Conservation (phyloP, 2,113 vertebrate species). For the Rhynchomys soricoides region DNA sequence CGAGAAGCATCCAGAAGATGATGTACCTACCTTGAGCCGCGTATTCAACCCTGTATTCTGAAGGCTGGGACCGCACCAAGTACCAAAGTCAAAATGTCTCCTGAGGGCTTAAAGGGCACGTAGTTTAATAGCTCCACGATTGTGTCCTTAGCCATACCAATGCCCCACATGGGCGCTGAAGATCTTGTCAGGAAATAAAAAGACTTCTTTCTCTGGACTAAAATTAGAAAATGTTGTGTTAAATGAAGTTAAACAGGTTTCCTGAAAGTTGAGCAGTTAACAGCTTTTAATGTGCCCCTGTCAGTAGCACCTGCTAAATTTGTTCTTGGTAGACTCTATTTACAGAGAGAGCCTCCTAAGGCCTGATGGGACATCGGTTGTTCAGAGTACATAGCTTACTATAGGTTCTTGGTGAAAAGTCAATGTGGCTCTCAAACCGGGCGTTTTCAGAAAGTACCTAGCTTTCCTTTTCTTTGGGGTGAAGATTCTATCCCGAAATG, state of each 20-base stretch:
- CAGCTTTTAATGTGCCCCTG: background rate
- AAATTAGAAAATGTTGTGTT: constrained; percentile 17
- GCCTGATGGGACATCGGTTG: background rate
- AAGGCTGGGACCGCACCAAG: background rate
- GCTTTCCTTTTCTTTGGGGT: background rate
- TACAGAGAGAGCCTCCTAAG: background rate
- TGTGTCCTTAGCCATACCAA: background rate
- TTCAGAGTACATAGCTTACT: background rate
- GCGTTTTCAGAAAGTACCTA: background rate
- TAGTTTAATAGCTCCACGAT: background rate
- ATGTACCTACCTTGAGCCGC: background rate
- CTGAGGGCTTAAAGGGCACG: background rate
- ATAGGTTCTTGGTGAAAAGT: background rate
- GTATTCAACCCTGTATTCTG: background rate
- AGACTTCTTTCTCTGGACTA: background rate
- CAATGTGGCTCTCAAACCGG: background rate
- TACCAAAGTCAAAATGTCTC: background rate
- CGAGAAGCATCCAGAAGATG: background rate
- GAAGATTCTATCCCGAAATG: background rate
- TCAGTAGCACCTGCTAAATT: background rate
- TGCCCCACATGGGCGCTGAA: background rate
- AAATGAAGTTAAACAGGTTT: background rate
- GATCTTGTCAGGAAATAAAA: background rate
- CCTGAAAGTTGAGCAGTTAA: background rate
- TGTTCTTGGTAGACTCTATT: background rate